Conservation (phyloP, 2,797 vertebrate species). For the Aselliscus stoliczkanus region DNA sequence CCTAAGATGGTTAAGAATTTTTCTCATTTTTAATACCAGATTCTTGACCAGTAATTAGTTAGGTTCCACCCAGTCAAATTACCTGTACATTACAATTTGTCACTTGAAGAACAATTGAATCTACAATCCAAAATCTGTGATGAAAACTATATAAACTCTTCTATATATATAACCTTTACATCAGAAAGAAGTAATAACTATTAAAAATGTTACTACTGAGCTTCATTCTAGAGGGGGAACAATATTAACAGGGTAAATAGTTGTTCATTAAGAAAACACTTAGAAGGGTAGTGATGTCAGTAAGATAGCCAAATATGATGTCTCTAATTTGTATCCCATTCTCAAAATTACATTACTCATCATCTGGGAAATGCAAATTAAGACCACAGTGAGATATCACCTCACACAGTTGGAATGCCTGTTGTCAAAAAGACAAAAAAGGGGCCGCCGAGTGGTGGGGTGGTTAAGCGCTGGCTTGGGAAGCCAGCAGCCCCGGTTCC, state of each 20-base stretch:
- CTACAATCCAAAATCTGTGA: not conserved
- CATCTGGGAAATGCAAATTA: not conserved
- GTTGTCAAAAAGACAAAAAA: not conserved
- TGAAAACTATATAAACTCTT: not conserved
- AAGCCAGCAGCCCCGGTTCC: too few relatives aligned
- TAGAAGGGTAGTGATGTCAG: not conserved
- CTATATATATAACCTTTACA: not conserved
- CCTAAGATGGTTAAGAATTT: not conserved
- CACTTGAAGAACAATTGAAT: not conserved
- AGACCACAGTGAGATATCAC: not conserved
- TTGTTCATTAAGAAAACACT: not conserved
- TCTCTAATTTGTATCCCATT: not conserved
- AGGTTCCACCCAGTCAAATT: not conserved
- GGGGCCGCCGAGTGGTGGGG: too few relatives aligned
- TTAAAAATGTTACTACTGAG: not conserved
- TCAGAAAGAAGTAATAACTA: not conserved
- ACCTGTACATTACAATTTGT: not conserved
- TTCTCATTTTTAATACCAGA: slow-evolving; percentile 1
- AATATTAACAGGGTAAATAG: not conserved
- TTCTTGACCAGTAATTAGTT: not conserved
- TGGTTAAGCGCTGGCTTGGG: too few relatives aligned
- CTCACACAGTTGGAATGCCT: not conserved
- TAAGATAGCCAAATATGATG: not conserved
- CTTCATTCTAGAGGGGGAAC: not conserved
- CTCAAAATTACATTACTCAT: not conserved